phyloP scores from a whole-genome alignment of 1,140 invertebrate species.

The Drosophila bocki region DNA sequence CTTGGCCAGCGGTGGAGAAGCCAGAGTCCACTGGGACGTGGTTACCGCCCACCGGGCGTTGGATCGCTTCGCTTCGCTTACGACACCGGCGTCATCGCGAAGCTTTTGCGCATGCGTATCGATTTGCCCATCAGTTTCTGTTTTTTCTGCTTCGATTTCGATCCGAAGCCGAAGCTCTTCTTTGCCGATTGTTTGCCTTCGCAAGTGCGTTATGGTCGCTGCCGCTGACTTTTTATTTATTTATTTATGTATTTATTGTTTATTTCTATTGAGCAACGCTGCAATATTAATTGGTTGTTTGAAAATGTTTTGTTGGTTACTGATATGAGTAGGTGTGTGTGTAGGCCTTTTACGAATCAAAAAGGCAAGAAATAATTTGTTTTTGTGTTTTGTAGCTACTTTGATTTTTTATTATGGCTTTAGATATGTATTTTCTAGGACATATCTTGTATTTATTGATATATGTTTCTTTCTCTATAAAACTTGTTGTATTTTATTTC shows the following conservation, averaged over 20 bases:
- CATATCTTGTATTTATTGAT: neutral
- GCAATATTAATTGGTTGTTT: slow-evolving; percentile 65
- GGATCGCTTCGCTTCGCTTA: slow-evolving; percentile 26
- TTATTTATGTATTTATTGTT: slow-evolving; percentile 42
- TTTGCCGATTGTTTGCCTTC: slow-evolving; percentile 24
- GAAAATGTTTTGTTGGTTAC: slow-evolving; percentile 31
- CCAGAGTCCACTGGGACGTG: slow-evolving; percentile 8
- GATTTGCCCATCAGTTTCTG: slow-evolving; percentile 27
- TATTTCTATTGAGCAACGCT: slow-evolving; percentile 53
- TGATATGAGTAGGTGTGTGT: no score
- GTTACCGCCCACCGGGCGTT: slow-evolving; percentile 15
- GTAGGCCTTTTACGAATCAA: neutral
- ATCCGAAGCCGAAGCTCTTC: slow-evolving; percentile 7
- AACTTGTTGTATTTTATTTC: neutral
- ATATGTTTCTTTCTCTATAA: neutral
- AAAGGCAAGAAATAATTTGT: neutral
- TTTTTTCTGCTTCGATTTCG: slow-evolving; percentile 2
- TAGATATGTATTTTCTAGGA: neutral
- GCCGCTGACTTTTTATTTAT: slow-evolving; percentile 49
- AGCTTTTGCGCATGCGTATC: slow-evolving; percentile 70
- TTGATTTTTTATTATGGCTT: neutral
- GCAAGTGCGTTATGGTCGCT: slow-evolving; percentile 23
- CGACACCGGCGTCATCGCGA: slow-evolving; percentile 40
- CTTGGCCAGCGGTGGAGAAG: slow-evolving; percentile 25
- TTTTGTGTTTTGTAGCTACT: neutral